Evolutionary conservation across 2,113 vertebrate species (phyloP).

Genomic region (Narcine bancroftii): DNA sequence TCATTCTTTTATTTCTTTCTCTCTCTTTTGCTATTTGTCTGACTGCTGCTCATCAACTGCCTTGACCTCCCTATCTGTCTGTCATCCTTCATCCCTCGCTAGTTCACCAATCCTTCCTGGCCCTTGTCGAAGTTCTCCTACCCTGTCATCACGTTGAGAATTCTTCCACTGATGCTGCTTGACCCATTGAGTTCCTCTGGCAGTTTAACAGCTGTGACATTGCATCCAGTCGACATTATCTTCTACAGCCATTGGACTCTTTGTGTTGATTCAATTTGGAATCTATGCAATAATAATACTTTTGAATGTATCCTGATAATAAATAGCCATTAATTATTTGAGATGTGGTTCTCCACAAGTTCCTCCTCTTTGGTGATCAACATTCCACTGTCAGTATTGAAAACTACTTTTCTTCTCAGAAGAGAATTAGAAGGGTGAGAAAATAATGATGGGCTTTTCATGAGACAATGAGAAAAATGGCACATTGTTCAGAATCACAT

Average conservation of each 20-base stretch:
- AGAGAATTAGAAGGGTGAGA: neutral
- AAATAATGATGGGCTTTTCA: neutral
- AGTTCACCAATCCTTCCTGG: too few species aligned
- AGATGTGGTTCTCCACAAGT: neutral
- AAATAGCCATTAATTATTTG: neutral
- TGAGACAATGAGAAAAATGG: neutral
- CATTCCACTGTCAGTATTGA: neutral
- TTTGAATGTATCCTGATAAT: neutral
- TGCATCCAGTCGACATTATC: too few species aligned
- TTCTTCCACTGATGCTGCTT: too few species aligned
- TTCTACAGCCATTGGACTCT: neutral
- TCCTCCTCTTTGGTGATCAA: neutral
- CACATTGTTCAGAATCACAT: neutral
- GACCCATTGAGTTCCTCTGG: too few species aligned
- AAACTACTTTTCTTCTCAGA: neutral
- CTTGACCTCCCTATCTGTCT: too few species aligned
- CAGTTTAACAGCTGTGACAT: neutral
- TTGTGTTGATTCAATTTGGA: slow-evolving; percentile 6
- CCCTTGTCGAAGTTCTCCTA: too few species aligned
- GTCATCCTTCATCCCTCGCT: too few species aligned
- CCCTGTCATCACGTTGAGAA: too few species aligned
- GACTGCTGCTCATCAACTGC: too few species aligned
- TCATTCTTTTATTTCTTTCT: too few species aligned
- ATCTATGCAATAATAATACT: neutral
- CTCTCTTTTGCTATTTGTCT: too few species aligned